phyloP scores from a whole-genome alignment of 2,113 vertebrate species.

The Dendropsophus ebraccatus region DNA sequence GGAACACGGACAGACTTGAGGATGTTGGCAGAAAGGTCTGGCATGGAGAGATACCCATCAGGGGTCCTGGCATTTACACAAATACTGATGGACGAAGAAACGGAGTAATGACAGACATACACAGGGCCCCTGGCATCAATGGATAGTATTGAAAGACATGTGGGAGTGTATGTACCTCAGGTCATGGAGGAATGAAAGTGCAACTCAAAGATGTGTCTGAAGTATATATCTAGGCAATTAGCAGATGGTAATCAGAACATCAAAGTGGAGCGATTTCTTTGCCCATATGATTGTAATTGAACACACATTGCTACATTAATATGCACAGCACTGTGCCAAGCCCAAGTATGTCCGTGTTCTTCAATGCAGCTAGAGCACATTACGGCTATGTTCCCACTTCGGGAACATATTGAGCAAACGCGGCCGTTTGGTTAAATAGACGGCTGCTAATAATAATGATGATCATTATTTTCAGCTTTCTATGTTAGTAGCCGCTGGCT shows the following conservation, averaged over 20 bases:
- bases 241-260: not conserved
- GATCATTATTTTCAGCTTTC: too few relatives aligned
- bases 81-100: slow-evolving; percentile 32
- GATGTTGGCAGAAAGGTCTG: slow-evolving; percentile 41
- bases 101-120: slow-evolving; percentile 39
- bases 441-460: too few relatives aligned
- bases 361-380: not conserved
- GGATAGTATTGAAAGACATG: slow-evolving; percentile 26
- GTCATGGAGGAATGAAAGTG: slow-evolving; percentile 22
- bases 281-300: slow-evolving; percentile 25
- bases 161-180: slow-evolving; percentile 14
- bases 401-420: too few relatives aligned
- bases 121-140: slow-evolving; percentile 32
- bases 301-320: slow-evolving; percentile 16
- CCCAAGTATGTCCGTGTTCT: not conserved
- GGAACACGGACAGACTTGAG: slow-evolving; percentile 33
- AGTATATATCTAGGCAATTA: slow-evolving; percentile 8
- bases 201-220: slow-evolving; percentile 16
- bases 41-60: slow-evolving; percentile 19
- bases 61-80: slow-evolving; percentile 34
- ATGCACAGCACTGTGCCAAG: not conserved
- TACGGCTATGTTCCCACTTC: too few relatives aligned
- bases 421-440: too few relatives aligned
- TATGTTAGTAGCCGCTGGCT: too few relatives aligned
- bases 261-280: not conserved